Base-by-base conservation (phyloP, 2,888 invertebrate species). In the Uropetala carovei region DNA sequence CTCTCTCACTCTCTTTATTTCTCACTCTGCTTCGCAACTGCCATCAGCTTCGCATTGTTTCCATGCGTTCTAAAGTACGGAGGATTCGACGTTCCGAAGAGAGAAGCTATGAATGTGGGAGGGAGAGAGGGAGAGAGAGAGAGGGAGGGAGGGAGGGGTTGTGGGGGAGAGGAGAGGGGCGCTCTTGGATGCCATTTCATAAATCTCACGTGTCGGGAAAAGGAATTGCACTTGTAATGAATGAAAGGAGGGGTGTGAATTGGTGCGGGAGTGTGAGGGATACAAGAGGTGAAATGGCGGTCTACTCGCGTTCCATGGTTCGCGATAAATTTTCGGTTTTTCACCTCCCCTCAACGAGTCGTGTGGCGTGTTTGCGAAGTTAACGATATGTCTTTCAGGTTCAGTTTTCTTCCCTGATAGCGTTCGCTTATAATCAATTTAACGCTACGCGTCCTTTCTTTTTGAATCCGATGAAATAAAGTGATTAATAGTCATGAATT, bases 21-120 rank as follows among this genome's bases (percentile, higher is more conserved):
- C 56, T 56, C 82, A 30, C 57, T 10, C 56, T 0, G 57, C 5
- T 57, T 30, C 83, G 83, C 83, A n/a, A 83, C 56, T 83, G 83
- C 64, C 60, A 56, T 89, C 89, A 43, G 64, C 11, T 16, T n/a
- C n/a, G 43, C 30, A 89, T 89, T 89, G 89, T 89, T 89, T 89
- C 43, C 60, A 16, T 10, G 83, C 83, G 83, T 0, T 0, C 57
- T 83, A 3, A 0, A 57, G n/a, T 18, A 18, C n/a, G 18, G n/a
- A 30, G 83, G 83, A 10, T 57, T 83, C 57, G 56, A 43, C 43
- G 43, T 43, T 43, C 5, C 43, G 43, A 43, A 43, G 43, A 5
- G 43, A 5, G 43, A 43, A 1, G 43, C 43, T 43, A 43, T 43
- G 43, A 43, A 43, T 1, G 43, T 43, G 43, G 43, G 43, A 43